These are phyloP conservation scores for Podabrus alpinus DNA, from an alignment of 2,888 invertebrate species.

Conservation along the genomic window DNA sequence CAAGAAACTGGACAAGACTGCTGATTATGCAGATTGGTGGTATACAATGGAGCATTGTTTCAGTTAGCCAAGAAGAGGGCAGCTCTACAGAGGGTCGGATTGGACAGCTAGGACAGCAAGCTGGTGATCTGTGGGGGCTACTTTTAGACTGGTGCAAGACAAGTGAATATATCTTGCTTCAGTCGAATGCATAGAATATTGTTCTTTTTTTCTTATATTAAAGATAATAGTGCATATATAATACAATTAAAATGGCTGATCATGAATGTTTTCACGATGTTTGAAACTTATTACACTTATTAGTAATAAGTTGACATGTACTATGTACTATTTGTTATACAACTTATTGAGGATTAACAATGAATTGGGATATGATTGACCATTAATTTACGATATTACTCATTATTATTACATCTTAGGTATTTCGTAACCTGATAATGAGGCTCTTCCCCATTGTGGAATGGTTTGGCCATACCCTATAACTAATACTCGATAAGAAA, in stretches of 20 bases:
- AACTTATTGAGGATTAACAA: neutral
- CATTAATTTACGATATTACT: too few relatives aligned
- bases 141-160: conserved; percentile 33
- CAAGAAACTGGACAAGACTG: conserved; percentile 32
- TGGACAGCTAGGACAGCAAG: conserved; percentile 33
- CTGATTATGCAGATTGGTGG: conserved; percentile 42
- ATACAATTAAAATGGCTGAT: conserved; percentile 24
- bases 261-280: neutral
- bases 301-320: too few relatives aligned
- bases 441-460: neutral
- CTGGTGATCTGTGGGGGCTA: conserved; percentile 37
- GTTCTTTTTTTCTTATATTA: conserved; percentile 28
- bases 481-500: too few relatives aligned
- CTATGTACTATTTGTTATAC: neutral
- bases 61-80: conserved; percentile 33
- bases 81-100: conserved; percentile 22
- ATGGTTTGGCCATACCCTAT: too few relatives aligned
- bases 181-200: conserved; percentile 33
- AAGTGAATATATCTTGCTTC: conserved; percentile 37
- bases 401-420: too few relatives aligned
- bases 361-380: neutral
- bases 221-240: conserved; percentile 29
- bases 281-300: too few relatives aligned
- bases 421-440: too few relatives aligned
- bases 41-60: conserved; percentile 42